phyloP scores from a whole-genome alignment of 2,797 vertebrate genomes.

The Luscinia luscinia region DNA sequence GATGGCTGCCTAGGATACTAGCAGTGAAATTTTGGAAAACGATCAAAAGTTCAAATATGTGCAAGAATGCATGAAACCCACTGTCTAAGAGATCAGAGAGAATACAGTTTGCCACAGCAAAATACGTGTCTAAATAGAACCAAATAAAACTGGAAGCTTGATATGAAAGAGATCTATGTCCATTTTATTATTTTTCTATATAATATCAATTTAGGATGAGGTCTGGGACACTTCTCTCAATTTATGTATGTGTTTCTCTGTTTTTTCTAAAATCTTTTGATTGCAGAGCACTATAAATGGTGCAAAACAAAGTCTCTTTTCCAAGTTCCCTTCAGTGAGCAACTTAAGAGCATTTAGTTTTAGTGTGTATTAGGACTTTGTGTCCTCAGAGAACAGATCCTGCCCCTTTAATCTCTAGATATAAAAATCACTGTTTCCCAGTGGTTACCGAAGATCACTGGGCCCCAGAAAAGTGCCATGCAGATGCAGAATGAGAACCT shows the following conservation, averaged over 20 bases:
- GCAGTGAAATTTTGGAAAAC: constrained; percentile 62
- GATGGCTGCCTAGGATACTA: constrained; percentile 68
- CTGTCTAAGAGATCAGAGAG: constrained; percentile 30
- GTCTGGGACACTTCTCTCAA: neutral
- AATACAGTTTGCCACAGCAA: neutral
- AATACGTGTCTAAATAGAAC: neutral
- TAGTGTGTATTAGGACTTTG: neutral
- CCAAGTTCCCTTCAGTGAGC: constrained; percentile 47
- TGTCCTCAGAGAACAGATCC: constrained; percentile 30
- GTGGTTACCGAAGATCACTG: neutral
- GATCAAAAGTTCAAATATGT: constrained; percentile 66
- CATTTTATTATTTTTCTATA: neutral
- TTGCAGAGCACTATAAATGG: neutral
- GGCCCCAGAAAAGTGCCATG: neutral
- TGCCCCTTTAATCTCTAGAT: constrained; percentile 39
- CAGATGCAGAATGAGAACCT: neutral
- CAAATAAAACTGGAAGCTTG: constrained; percentile 27
- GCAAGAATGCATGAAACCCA: constrained; percentile 60
- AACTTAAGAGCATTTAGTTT: constrained; percentile 24
- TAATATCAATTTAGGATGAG: neutral
- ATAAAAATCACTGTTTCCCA: constrained; percentile 17
- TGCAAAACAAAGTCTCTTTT: constrained; percentile 35
- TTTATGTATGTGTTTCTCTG: neutral
- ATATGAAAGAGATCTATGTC: neutral
- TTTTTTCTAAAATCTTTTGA: neutral